Conservation (phyloP, 2,888 invertebrate genomes). For the Tryphoninae sp. region DNA sequence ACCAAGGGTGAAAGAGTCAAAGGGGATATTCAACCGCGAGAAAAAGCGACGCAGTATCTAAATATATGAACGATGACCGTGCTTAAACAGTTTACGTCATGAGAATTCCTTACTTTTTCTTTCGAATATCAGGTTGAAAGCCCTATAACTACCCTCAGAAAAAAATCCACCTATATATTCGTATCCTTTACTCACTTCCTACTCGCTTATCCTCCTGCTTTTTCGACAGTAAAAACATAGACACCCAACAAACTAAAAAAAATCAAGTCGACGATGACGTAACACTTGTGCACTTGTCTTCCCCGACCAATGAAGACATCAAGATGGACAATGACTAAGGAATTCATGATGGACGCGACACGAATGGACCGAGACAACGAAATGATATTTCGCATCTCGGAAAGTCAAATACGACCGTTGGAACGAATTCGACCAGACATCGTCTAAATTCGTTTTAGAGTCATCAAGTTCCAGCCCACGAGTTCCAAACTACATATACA, state of each 20-base stretch:
- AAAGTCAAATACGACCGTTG: slow-evolving; percentile 53
- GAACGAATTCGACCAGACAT: slow-evolving; percentile 76
- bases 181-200: not conserved
- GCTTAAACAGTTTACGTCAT: slow-evolving; percentile 22
- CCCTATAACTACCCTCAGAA: not conserved
- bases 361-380: not conserved
- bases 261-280: slow-evolving; percentile 1
- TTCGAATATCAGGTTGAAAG: not conserved
- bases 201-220: not conserved
- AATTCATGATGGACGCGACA: slow-evolving; percentile 4
- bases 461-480: slow-evolving; percentile 33
- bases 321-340: slow-evolving; percentile 2
- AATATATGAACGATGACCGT: not conserved
- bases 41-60: not conserved
- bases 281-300: not conserved
- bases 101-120: not conserved
- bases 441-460: slow-evolving; percentile 74
- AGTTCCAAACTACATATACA: slow-evolving; percentile 33
- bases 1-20: not conserved
- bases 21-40: not conserved
- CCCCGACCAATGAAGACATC: slow-evolving; percentile 7
- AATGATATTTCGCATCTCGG: slow-evolving; percentile 44
- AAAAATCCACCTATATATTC: not conserved
- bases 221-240: not conserved
- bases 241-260: too few relatives aligned